These are phyloP conservation scores for Lacerta bilineata DNA, from an alignment of 2,797 vertebrate genomes.

Conservation along the genomic window DNA sequence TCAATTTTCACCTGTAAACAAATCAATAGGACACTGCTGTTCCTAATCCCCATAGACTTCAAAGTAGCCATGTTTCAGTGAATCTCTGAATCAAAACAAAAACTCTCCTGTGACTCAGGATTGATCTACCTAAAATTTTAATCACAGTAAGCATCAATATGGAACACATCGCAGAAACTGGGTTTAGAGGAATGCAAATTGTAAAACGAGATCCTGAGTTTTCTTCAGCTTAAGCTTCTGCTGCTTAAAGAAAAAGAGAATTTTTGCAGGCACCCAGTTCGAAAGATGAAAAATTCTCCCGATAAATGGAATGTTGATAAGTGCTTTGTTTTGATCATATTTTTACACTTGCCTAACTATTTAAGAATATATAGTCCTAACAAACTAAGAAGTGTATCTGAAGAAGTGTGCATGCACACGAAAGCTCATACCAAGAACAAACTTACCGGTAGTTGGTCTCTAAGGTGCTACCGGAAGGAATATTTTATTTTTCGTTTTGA, in stretches of 20 bases:
- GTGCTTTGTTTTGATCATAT: neutral
- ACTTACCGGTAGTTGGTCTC: no score
- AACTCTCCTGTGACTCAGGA: neutral
- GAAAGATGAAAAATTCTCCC: neutral
- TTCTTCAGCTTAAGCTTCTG: neutral
- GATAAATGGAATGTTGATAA: neutral
- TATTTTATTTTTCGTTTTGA: no score
- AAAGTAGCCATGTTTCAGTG: neutral
- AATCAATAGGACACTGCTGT: neutral
- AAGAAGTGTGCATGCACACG: no score
- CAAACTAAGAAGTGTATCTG: neutral
- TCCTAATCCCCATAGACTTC: neutral
- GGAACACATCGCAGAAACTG: neutral
- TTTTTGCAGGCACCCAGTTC: neutral
- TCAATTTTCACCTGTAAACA: slow-evolving; percentile 8
- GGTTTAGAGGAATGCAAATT: neutral
- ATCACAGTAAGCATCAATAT: neutral
- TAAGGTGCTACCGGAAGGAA: no score
- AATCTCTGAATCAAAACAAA: neutral
- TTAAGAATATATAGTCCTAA: neutral
- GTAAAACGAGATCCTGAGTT: neutral
- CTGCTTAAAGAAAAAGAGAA: neutral
- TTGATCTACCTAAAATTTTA: neutral
- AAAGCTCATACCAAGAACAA: no score
- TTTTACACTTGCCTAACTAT: neutral